A percentile compares a stretch with the other conserved stretches of the same genome.
Conservation (phyloP, 2,797 vertebrate species). For the Numenius phaeopus region DNA sequence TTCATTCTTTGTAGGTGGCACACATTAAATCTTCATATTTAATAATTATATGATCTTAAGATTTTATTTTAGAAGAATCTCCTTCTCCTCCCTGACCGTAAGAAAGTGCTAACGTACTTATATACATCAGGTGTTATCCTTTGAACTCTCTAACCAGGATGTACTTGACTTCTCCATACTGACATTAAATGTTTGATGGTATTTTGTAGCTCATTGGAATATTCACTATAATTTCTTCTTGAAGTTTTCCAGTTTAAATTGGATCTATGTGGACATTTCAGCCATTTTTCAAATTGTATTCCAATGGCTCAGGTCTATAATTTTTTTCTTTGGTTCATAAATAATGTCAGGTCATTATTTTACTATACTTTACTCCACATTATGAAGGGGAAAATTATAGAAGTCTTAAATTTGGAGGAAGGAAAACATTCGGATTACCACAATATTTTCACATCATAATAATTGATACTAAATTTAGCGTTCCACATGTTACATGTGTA, state of each 20-base stretch:
- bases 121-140: not conserved
- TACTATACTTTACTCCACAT: not conserved
- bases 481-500: not conserved
- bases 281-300: not conserved
- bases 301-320: not conserved
- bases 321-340: not conserved
- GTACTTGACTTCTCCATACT: not conserved
- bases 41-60: not conserved
- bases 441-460: not conserved
- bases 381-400: not conserved
- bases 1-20: not conserved
- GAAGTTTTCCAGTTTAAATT: not conserved
- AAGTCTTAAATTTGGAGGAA: not conserved
- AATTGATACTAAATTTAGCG: not conserved
- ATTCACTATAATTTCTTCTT: not conserved
- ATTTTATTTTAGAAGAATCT: not conserved
- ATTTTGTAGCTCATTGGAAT: not conserved
- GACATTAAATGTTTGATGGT: not conserved
- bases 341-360: not conserved
- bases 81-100: not conserved
- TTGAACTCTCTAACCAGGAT: not conserved
- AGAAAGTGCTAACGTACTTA: not conserved
- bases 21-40: not conserved
- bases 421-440: not conserved
- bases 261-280: not conserved